Base-by-base conservation (phyloP, 2,113 vertebrate species). In the Psittacula cyanocephala region DNA sequence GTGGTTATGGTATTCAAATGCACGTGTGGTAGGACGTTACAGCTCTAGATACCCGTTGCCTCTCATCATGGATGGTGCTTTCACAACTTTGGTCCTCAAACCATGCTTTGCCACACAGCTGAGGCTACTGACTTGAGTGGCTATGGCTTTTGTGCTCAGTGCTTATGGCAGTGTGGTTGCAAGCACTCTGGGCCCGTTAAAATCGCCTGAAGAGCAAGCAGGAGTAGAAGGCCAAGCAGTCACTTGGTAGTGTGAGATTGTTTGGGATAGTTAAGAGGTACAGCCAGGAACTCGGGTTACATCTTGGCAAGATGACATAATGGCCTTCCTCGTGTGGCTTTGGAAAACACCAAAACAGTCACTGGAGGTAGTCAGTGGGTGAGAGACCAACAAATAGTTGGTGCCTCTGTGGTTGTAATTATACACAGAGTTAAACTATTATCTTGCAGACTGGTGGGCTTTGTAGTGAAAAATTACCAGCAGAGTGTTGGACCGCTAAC, bases 261-360 rank as follows among this genome's bases (percentile, higher is more conserved):
- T 9, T 64, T 37, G 69, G 89, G 86, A 81, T 80, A 91, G 41
- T 17, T 15, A 44, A 39, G 86, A 84, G 81, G 53, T 39, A 64
- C 47, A 44, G 93, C 74, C 83, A 92, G 89, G 77, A 95, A 84
- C 84, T 95, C 57, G 12, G 18, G 74, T 92, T 93, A 84, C 76
- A 22, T 86, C 69, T 93, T 88, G 88, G 92, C 86, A 85, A 35
- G 69, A 8, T 84, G 47, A 35, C 62, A 31, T 31, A 52, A 44
- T 5, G 5, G 6, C 67, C 49, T 76, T 71, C 76, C 33, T 72
- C 0, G 0, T 46, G 52, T 59, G 20, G 62, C 41, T 89, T 63
- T 70, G 63, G 69, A 23, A 81, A 57, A 65, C 41, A 14, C 44
- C 43, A 50, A 46, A 71, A 22, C 15, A 49, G 47, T 9, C 25